phyloP scores from a whole-genome alignment of 2,113 vertebrate genomes.

The Dromas ardeola region DNA sequence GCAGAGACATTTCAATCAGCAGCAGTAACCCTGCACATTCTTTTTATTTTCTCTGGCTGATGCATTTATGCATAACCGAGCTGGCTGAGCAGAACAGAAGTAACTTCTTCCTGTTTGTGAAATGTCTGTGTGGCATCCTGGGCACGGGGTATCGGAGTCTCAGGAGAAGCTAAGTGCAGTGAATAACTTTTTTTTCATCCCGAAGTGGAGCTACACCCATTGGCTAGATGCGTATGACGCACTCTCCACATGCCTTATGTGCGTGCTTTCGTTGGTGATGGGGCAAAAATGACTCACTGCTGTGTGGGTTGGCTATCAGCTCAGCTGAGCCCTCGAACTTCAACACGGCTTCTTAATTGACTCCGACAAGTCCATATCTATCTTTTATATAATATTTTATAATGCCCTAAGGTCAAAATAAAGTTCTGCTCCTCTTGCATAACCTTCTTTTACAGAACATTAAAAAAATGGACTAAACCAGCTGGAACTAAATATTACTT shows the following conservation, averaged over 20 bases:
- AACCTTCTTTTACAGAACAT: neutral
- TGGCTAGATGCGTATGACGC: constrained; percentile 27
- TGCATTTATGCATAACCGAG: neutral
- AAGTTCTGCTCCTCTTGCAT: constrained; percentile 25
- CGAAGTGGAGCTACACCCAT: neutral
- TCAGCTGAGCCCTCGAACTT: constrained; percentile 44
- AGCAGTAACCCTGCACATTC: neutral
- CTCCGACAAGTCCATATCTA: constrained; percentile 57
- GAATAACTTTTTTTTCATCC: constrained; percentile 23
- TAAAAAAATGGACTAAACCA: neutral
- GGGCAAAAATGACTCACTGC: constrained; percentile 52
- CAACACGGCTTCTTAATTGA: constrained; percentile 7
- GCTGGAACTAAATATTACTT: constrained; percentile 1
- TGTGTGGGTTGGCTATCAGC: constrained; percentile 63
- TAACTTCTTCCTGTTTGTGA: neutral
- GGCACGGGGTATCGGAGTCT: neutral
- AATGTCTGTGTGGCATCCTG: neutral
- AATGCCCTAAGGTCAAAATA: constrained; percentile 48
- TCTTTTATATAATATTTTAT: constrained; percentile 63
- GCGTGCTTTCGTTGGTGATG: constrained; percentile 16
- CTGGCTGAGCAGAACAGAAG: neutral
- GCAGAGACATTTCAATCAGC: neutral
- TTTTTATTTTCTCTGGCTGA: neutral
- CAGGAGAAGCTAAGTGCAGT: neutral
- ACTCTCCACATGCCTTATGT: neutral